Conservation (phyloP, 2,888 invertebrate species). For the Spisula solida region DNA sequence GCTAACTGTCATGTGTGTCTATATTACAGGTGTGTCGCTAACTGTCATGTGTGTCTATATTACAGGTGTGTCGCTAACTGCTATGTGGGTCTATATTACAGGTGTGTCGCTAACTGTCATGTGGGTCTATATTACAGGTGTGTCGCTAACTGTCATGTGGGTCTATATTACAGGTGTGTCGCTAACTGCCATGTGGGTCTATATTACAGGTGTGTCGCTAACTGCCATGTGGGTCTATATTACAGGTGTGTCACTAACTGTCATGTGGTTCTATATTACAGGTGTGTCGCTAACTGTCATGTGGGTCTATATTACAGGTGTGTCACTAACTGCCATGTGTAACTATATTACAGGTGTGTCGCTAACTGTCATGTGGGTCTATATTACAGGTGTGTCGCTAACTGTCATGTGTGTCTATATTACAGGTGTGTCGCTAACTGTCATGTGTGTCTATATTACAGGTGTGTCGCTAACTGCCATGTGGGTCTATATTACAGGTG, state of each 20-base stretch:
- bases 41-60: conserved; percentile 37
- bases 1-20: conserved; percentile 43
- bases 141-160: conserved; percentile 43
- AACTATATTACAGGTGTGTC: conserved; percentile 35
- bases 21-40: conserved; percentile 38
- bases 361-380: conserved; percentile 44
- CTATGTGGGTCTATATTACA: conserved; percentile 26
- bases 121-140: conserved; percentile 37
- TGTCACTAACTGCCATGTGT: conserved; percentile 41
- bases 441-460: conserved; percentile 26
- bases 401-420: conserved; percentile 37
- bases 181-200: conserved; percentile 44
- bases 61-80: conserved; percentile 45
- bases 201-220: conserved; percentile 38
- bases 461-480: conserved; percentile 45
- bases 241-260: conserved; percentile 45
- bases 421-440: conserved; percentile 45
- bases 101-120: conserved; percentile 46
- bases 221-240: conserved; percentile 38
- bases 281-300: conserved; percentile 46
- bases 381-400: conserved; percentile 38
- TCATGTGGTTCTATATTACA: conserved; percentile 26
- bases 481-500: conserved; percentile 37
- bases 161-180: conserved; percentile 36
- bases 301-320: conserved; percentile 37